Evolutionary conservation across 2,797 vertebrate species (phyloP), one percentile per base, ranked within the genome.

Genomic region (Chelmon rostratus): DNA sequence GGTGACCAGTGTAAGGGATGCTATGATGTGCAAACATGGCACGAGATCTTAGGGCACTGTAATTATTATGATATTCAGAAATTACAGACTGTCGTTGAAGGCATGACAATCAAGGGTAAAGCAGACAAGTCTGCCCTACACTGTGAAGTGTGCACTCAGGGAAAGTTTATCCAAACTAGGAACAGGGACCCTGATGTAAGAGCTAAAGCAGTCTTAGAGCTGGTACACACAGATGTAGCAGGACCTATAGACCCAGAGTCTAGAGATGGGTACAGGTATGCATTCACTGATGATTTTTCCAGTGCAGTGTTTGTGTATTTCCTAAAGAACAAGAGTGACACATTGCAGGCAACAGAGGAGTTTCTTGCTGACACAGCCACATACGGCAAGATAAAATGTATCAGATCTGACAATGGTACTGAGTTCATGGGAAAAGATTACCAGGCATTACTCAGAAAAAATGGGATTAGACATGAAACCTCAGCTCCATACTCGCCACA

Each of bases 1-100:
- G n/a, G n/a, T n/a, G n/a, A n/a, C n/a, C n/a, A n/a, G n/a, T n/a
- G n/a, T n/a, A n/a, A n/a, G n/a, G 21, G 47, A 2, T 40, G 42
- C 42, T 9, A 28, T 61, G 73, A 76, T 23, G 23, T 59, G 2
- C 44, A 59, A 6, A 58, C 42, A 53, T 53, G n/a, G 52, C 23
- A 25, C 28, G 23, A 49, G 19, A 49, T 49, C 19, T 6, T 49
- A 47, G 25, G 23, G 3, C 61, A 65, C 38, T 74, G 61, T 12
- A 23, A 23, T 23, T n/a, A 21, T 50, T 21, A 23, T n/a, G 49
- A 23, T 50, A 15, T 50, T 5, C 49, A 50, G n/a, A 50, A 50
- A 50, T 5, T 50, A 9, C n/a, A 50, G n/a, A 4, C n/a, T 50
- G 10, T 23, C 11, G n/a, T 50, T n/a, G n/a, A 50, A 25, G 23